Base-by-base conservation (phyloP, 1,140 invertebrate genomes). In the Drosophila arawakana region DNA sequence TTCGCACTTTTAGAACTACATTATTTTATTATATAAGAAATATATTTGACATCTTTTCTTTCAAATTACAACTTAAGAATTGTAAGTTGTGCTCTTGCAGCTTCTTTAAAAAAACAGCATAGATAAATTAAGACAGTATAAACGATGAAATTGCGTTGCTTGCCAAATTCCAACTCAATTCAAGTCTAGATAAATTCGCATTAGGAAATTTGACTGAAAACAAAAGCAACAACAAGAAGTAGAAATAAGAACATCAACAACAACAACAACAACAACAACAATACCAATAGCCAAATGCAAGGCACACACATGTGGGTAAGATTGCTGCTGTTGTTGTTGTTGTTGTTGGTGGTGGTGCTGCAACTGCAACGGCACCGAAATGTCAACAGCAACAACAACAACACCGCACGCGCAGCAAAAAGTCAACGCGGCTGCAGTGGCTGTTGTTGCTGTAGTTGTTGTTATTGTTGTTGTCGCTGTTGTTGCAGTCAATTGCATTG, bases 401-500 rank as follows among this genome's bases (percentile, higher is more conserved):
- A 58, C 50, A 49, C 46, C 73, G 73, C 67, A 75, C 67, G 73
- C 73, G 73, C 73, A 72, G 35, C 68, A 52, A 85, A 85, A 78
- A 81, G 78, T 85, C 67, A 85, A 63, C 75, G 72, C 34, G 66
- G 66, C 25, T 30, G 25, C 6, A 30, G 25, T 74, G 69, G 18
- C 39, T 55, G 34, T 15, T 73, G 66, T 44, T 72, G 68, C 34
- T 55, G 34, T 15, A 66, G 66, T 39, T 72, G 68, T 13, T 68
- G 68, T 30, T 77, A 69, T 1, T 73, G 73, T 18, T 81, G 82
- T 37, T 81, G 74, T 35, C 52, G 78, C 61, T 70, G 76, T 73
- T 83, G 80, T 81, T 85, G 82, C 72, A 82, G 82, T 80, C 83
- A 83, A 88, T 89, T 83, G 83, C 86, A 86, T 86, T 86, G 88